Percentiles rank a stretch among this genome's conserved stretches.
These are phyloP conservation scores for Polyommatus icarus DNA, from an alignment of 2,888 invertebrate species.

Conservation along the genomic window DNA sequence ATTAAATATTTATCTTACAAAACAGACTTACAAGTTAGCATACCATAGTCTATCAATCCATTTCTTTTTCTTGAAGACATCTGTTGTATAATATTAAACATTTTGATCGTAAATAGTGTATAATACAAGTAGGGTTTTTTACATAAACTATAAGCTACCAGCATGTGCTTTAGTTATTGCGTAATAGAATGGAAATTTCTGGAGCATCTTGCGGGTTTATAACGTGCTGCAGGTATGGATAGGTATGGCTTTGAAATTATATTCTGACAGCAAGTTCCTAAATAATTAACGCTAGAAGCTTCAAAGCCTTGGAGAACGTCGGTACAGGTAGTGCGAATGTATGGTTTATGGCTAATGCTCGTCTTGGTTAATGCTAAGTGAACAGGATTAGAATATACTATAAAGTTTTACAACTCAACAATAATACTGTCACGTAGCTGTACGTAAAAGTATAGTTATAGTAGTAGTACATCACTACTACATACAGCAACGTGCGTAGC, in stretches of 20 bases:
- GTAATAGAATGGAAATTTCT: background rate
- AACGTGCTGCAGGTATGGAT: background rate
- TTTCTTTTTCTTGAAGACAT: too few relatives aligned
- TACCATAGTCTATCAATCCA: too few relatives aligned
- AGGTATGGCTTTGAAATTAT: background rate
- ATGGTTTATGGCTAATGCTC: background rate
- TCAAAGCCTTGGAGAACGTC: background rate
- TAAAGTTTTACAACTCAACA: background rate
- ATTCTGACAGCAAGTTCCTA: constrained; percentile 5
- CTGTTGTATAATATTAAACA: too few relatives aligned
- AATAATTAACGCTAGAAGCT: constrained; percentile 17
- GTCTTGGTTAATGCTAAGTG: background rate
- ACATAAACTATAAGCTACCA: background rate
- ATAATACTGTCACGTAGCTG: background rate
- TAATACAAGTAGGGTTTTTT: background rate
- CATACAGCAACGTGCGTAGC: too few relatives aligned
- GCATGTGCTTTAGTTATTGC: background rate
- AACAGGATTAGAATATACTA: background rate
- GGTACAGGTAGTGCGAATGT: background rate
- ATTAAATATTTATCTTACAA: too few relatives aligned
- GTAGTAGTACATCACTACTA: too few relatives aligned
- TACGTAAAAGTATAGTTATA: too few relatives aligned
- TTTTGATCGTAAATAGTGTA: too few relatives aligned
- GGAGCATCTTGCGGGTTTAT: background rate
- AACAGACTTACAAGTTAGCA: too few relatives aligned